Percentiles rank a stretch among this genome's conserved stretches.
Evolutionary conservation across 2,113 vertebrate genomes (phyloP).

Genomic region (Phalacrocorax aristotelis): DNA sequence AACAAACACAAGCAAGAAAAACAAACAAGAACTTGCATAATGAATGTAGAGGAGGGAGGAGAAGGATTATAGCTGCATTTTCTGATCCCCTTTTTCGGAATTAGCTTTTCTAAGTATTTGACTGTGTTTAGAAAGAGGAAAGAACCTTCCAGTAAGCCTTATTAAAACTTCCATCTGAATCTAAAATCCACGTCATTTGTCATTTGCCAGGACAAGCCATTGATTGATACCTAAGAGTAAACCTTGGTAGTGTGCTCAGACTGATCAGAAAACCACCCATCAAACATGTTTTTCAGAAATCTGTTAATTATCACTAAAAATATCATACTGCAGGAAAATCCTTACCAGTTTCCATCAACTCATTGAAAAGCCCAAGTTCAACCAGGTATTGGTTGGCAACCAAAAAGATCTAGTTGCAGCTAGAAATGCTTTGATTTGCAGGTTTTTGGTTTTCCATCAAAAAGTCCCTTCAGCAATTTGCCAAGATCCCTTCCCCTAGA

Average conservation of each 20-base stretch:
- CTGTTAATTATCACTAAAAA: neutral
- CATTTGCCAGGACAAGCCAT: neutral
- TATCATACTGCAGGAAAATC: neutral
- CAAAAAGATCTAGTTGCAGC: neutral
- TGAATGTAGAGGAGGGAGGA: neutral
- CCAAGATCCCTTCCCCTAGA: neutral
- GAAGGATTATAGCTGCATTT: neutral
- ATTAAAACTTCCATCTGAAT: neutral
- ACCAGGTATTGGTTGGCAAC: neutral
- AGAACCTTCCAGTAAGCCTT: neutral
- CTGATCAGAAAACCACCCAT: neutral
- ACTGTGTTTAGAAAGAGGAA: neutral
- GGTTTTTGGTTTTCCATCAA: neutral
- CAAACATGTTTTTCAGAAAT: neutral
- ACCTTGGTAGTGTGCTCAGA: neutral
- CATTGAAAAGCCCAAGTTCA: neutral
- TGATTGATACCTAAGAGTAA: neutral
- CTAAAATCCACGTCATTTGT: neutral
- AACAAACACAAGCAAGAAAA: neutral
- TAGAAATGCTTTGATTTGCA: neutral
- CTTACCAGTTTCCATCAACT: neutral
- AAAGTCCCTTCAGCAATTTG: neutral
- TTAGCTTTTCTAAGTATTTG: neutral
- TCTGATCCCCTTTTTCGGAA: neutral
- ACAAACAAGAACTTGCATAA: neutral